Evolutionary conservation across 2,113 vertebrate species (phyloP), one percentile per base, ranked within the genome.

Genomic region (Macroglossus sobrinus): DNA sequence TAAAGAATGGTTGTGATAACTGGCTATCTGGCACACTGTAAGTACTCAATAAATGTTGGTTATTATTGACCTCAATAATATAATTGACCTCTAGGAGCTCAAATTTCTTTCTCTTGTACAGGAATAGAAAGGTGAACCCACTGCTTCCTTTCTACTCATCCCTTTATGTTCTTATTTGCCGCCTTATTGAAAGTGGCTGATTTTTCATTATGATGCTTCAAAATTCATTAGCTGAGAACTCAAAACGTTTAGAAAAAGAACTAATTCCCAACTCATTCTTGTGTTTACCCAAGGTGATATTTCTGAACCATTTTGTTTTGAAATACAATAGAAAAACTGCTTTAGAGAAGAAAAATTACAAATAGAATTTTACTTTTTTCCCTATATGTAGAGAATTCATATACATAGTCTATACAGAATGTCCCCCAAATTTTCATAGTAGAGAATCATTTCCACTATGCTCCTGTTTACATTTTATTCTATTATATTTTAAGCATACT

Each of bases 301-400:
- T 87, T 87, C 50, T 84, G 43, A 90, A 43, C 57, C 26, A 66
- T 92, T 15, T 84, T 92, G 7, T 69, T 93, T 90, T 61, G 47
- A 81, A 79, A 94, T 76, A 80, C 86, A 80, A 59, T 43, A 85
- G 90, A 66, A 92, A 69, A 88, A 40, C 64, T 92, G 57, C 59
- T 92, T 78, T 76, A 72, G 71, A 75, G 76, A 87, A 79, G 30
- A 78, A 78, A 92, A 95, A 26, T 69, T 40, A 74, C 18, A 50
- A 61, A 21, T 21, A 82, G 50, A 93, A 80, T 91, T 92, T 90
- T 80, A 22, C 43, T 24, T 75, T 94, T 95, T 63, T 75, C 61
- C 45, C 81, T 24, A 33, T 45, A 16, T 33, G 7, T 47, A 45
- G 79, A 85, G 55, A 84, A 89, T 78, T 53, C 81, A 9, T 72